These are phyloP conservation scores for Aspidapion aeneum DNA, from an alignment of 2,888 invertebrate species.

Conservation along the genomic window DNA sequence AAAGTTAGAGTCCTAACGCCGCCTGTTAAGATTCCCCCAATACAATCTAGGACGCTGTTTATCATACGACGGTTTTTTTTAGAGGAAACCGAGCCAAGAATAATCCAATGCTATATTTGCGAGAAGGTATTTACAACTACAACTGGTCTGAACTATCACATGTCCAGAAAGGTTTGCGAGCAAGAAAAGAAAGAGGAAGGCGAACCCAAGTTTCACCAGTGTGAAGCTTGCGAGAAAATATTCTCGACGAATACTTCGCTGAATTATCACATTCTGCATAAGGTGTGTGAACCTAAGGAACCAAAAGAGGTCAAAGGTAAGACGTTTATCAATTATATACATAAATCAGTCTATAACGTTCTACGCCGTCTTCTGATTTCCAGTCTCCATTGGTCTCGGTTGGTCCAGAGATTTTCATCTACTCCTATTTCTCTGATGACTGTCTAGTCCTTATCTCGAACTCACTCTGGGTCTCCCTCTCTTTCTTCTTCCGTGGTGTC, in stretches of 20 bases:
- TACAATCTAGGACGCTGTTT: no score
- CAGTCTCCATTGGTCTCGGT: no score
- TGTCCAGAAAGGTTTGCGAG: constrained; percentile 21
- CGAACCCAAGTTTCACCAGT: constrained; percentile 22
- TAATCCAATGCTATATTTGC: constrained; percentile 21
- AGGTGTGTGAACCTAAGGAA: constrained; percentile 24
- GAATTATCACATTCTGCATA: constrained; percentile 21
- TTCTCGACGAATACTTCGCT: constrained; percentile 24
- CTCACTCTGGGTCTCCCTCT: no score
- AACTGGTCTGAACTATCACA: constrained; percentile 21
- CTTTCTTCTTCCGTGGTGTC: neutral
- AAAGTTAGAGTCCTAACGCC: no score
- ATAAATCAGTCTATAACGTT: neutral
- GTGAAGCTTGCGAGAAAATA: constrained; percentile 22
- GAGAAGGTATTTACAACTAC: constrained; percentile 22
- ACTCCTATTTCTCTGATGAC: neutral
- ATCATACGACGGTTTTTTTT: no score
- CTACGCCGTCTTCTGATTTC: no score
- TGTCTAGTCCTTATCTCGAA: neutral
- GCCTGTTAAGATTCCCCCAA: no score
- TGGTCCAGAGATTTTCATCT: no score
- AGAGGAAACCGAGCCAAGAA: constrained; percentile 22
- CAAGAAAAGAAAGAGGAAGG: constrained; percentile 19
- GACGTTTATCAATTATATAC: neutral
- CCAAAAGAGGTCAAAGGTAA: constrained; percentile 25